A percentile compares a stretch with the other conserved stretches of the same genome.
These are phyloP conservation scores for Therioaphis trifolii DNA, from an alignment of 2,888 invertebrate species.

Conservation along the genomic window DNA sequence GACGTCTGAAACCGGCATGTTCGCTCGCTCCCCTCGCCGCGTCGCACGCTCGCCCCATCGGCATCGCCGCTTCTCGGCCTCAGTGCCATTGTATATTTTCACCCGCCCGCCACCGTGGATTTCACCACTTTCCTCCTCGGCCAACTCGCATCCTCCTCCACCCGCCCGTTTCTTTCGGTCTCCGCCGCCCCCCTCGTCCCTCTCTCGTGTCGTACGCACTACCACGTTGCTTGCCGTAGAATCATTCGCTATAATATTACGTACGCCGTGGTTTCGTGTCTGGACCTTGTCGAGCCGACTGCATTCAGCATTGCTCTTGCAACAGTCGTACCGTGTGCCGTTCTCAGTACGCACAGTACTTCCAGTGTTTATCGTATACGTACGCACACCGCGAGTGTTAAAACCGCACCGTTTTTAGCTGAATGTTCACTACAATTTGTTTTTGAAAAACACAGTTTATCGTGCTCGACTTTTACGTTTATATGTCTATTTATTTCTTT, in stretches of 20 bases:
- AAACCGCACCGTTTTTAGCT: no score
- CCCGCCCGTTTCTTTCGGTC: not conserved
- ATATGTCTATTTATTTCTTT: no score
- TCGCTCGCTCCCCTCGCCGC: not conserved
- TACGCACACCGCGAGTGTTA: not conserved
- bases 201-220: not conserved
- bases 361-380: not conserved
- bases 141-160: not conserved
- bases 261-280: not conserved
- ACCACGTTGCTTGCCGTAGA: not conserved
- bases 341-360: not conserved
- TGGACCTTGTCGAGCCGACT: not conserved
- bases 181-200: not conserved
- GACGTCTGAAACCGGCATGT: not conserved
- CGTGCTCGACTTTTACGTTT: no score
- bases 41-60: not conserved
- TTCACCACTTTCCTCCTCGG: no score
- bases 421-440: no score
- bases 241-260: not conserved
- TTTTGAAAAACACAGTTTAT: no score
- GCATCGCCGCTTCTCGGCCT: not conserved
- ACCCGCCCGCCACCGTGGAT: not conserved
- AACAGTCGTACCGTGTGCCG: not conserved
- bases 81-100: no score
- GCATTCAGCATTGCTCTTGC: not conserved